Evolutionary conservation across 2,797 vertebrate genomes (phyloP), one percentile per base, ranked within the genome.

Genomic region (Tokudaia muenninki): DNA sequence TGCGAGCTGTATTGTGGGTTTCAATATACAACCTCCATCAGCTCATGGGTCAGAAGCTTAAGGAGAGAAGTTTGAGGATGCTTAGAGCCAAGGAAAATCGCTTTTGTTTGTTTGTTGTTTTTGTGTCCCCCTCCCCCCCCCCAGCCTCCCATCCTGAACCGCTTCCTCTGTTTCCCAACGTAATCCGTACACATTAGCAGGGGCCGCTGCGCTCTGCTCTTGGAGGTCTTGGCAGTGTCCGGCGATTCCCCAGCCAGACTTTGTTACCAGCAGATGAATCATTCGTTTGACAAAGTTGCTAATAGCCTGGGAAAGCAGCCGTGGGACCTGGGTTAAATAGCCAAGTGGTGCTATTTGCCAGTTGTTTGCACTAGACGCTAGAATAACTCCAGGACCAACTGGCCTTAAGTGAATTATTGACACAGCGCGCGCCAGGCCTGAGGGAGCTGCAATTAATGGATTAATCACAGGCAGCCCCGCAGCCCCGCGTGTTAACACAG

Each of bases 391-490:
- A 65, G 86, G 79, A 82, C 94, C 92, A 90, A 84, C 70, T 91
- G 74, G 95, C 91, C 77, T 86, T 94, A 97, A 98, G 96, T 96
- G 97, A 97, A 94, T 97, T 96, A 97, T 94, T 79, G 94, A 96
- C 83, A 87, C 89, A 94, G 87, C 75, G 57, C 41, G 92, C 8
- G 31, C 90, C 61, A 79, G 94, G 91, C 96, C 94, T 61, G 96
- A 94, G 96, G 95, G 97, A 97, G 80, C 70, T 90, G 80, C 96
- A 97, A 98, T 98, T 94, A 98, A 96, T 88, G 95, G 94, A 59
- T 92, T 97, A 96, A 98, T 98, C 96, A 94, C 63, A 80, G 2
- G 12, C 77, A 90, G 90, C 65, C 92, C 78, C 26, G 11, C 52
- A 70, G 92, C 44, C 95, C 65, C 0, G 57, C 74, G 31, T 96